These are phyloP conservation scores for Corydoras maculifer DNA, from an alignment of 2,113 vertebrate species.

Conservation along the genomic window DNA sequence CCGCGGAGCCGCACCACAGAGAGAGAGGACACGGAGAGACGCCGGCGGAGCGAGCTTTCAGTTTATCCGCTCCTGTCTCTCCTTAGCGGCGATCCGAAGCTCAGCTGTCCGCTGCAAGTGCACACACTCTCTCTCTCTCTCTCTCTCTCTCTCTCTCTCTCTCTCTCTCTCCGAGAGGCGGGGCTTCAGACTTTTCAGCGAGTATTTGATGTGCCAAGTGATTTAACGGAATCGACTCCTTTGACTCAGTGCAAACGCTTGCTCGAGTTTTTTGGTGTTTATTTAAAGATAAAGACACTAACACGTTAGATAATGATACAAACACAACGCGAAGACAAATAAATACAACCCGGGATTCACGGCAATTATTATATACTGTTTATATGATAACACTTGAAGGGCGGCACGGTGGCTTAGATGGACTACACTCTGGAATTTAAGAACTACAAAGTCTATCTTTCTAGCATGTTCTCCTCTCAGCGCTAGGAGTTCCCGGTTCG, in stretches of 20 bases:
- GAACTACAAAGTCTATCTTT: too few species aligned
- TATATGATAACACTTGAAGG: too few species aligned
- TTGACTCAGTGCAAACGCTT: neutral
- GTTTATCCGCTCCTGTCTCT: neutral
- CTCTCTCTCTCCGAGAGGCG: slow-evolving; percentile 40
- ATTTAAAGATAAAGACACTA: too few species aligned
- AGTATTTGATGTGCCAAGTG: neutral
- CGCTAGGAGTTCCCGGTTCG: too few species aligned
- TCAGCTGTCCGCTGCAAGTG: slow-evolving; percentile 40
- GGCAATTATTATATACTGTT: too few species aligned
- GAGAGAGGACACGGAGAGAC: neutral
- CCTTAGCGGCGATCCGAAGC: neutral
- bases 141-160: slow-evolving; percentile 7
- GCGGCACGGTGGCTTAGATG: too few species aligned
- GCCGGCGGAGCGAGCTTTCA: neutral
- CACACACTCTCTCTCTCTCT: neutral
- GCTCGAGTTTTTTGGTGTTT: too few species aligned
- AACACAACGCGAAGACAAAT: too few species aligned
- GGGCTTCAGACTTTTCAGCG: slow-evolving; percentile 33
- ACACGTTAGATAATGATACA: too few species aligned
- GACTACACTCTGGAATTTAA: too few species aligned
- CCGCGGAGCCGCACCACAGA: neutral
- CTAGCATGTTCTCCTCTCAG: too few species aligned
- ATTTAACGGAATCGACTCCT: neutral
- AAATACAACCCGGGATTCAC: too few species aligned